phyloP scores from a whole-genome alignment of 2,113 vertebrate genomes.

The Cacatua alba region DNA sequence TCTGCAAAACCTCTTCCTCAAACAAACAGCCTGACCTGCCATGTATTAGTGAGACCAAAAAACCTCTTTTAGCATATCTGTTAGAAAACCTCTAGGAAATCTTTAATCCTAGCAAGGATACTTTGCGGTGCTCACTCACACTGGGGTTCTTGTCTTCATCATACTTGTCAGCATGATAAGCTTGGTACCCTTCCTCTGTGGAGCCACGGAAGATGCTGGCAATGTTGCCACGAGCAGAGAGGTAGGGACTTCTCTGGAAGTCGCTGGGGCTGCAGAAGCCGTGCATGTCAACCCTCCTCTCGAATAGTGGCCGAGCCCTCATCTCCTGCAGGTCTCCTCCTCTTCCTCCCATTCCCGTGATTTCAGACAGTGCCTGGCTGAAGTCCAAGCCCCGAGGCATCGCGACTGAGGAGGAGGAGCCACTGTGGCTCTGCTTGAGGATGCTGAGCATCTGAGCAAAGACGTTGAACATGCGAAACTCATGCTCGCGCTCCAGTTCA shows the following conservation, averaged over 20 bases:
- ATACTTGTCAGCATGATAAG: constrained; percentile 80
- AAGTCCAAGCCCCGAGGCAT: constrained; percentile 55
- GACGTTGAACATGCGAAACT: constrained; percentile 82
- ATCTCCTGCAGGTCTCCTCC: not conserved
- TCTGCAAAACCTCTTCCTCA: not conserved
- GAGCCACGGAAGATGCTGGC: constrained; percentile 70
- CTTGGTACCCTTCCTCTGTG: constrained; percentile 78
- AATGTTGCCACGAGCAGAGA: constrained; percentile 84
- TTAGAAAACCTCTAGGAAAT: not conserved
- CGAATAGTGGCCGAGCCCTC: not conserved
- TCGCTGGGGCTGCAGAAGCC: not conserved
- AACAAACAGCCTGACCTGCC: not conserved
- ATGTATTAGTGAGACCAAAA: not conserved
- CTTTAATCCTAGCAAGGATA: not conserved
- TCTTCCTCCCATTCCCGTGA: not conserved
- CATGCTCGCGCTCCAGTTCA: constrained; percentile 80
- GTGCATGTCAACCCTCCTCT: not conserved
- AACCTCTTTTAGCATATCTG: not conserved
- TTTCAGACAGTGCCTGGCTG: not conserved
- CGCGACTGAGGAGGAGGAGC: not conserved
- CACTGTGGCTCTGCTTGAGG: constrained; percentile 43
- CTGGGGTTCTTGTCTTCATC: constrained; percentile 83
- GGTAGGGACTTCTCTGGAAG: constrained; percentile 69
- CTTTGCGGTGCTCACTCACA: constrained; percentile 73
- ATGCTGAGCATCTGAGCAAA: constrained; percentile 75